These are phyloP conservation scores for Pterois miles DNA, from an alignment of 2,797 vertebrate species.

Conservation along the genomic window DNA sequence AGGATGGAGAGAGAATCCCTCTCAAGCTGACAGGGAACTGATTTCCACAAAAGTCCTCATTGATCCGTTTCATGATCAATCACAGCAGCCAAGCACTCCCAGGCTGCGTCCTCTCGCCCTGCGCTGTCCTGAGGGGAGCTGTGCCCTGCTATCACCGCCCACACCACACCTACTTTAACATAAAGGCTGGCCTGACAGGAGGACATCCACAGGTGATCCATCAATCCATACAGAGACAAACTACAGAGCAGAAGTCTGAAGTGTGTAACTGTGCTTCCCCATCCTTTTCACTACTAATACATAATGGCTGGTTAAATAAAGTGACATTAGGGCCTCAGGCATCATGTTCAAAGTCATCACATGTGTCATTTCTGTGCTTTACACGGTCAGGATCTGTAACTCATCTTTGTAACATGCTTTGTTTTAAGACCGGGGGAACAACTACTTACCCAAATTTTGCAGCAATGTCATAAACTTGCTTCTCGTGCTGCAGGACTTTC, in stretches of 20 bases:
- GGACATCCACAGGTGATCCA: conserved; percentile 83
- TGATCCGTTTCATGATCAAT: conserved; percentile 80
- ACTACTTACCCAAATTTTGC: conserved; percentile 94
- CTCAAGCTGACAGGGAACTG: conserved; percentile 74
- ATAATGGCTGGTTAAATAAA: conserved; percentile 40
- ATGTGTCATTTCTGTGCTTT: conserved; percentile 14
- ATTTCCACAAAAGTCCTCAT: conserved; percentile 76
- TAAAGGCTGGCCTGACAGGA: conserved; percentile 80
- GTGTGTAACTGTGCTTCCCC: conserved; percentile 43
- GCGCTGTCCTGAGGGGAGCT: conserved; percentile 68
- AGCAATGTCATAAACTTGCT: conserved; percentile 98
- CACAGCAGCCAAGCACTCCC: conserved; percentile 76
- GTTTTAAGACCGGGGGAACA: not conserved
- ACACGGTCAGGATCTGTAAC: not conserved
- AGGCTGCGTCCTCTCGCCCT: conserved; percentile 75
- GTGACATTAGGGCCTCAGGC: conserved; percentile 16
- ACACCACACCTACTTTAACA: conserved; percentile 78
- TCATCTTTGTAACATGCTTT: not conserved
- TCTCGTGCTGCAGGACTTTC: conserved; percentile 98
- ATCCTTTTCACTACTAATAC: conserved; percentile 21
- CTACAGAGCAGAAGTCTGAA: conserved; percentile 41
- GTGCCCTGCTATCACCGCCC: conserved; percentile 70
- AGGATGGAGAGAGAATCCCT: conserved; percentile 37
- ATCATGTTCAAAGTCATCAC: conserved; percentile 12
- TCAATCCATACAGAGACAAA: conserved; percentile 70